Base-by-base conservation (phyloP, 2,888 invertebrate genomes). In the Aleiodes alternator region DNA sequence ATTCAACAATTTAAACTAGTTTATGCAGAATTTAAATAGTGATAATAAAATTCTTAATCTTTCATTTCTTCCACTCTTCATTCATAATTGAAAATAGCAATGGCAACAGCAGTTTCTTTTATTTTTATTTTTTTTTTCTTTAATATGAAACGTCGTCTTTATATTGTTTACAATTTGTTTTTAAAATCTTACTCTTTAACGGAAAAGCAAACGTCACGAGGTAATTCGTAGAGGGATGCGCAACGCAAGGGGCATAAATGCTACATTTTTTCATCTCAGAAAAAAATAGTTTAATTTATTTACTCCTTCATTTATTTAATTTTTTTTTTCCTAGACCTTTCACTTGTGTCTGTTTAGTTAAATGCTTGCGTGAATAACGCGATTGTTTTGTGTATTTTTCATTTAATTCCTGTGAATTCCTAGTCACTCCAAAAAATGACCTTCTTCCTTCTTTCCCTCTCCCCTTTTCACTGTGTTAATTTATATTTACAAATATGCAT, bases 11-110 rank as follows among this genome's bases (percentile, higher is more conserved):
- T 43, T 64, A 64, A 48, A 64, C 48, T 64, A 64, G 8, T 64
- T 61, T 23, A 64, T 14, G 43, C 14, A 14, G 55, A 55, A 72
- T 68, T 73, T 73, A 80, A 79, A 78, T 80, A 80, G 75, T 78
- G 69, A 78, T 43, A 43, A 80, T 77, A 78, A 78, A 59, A 56
- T 29, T 82, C 75, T 81, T 78, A 73, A 80, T 78, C 80, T 81
- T 80, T 78, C 79, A 73, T 79, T 79, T 78, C 79, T 74, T 81
- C 81, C 80, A 78, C 79, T 78, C 80, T 76, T 71, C 78, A 79
- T 73, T 78, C 78, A 64, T 48, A 64, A 64, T 64, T 64, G 16
- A 64, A 64, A 64, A 64, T 64, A 64, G 64, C 64, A 64, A 64
- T 64, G 64, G 64, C 64, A 64, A 64, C 64, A 64, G 64, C 64